A percentile compares a stretch with the other conserved stretches of the same genome.
Evolutionary conservation across 1,140 invertebrate species (phyloP).

Genomic region (Copidosoma floridanum): DNA sequence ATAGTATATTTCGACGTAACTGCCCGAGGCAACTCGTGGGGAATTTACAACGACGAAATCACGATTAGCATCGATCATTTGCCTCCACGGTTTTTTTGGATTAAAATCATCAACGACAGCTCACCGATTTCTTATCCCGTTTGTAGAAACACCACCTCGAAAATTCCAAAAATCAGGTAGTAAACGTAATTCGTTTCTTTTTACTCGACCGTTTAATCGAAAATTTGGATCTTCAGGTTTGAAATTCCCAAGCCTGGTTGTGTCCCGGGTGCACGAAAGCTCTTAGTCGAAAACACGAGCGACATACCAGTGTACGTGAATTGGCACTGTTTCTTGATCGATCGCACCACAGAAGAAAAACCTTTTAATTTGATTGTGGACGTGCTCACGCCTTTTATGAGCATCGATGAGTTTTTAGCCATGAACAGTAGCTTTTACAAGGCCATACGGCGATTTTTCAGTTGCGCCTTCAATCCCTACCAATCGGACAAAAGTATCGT

Average conservation of each 20-base stretch:
- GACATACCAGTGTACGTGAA: conserved; percentile 27
- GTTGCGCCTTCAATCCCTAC: conserved; percentile 1
- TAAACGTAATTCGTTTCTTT: too few relatives aligned
- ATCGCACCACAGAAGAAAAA: not conserved
- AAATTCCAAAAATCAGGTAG: conserved; percentile 13
- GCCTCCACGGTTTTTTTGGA: conserved; percentile 37
- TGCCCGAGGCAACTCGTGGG: conserved; percentile 50
- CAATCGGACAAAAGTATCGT: not conserved
- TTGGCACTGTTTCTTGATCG: conserved; percentile 31
- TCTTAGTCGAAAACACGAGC: conserved; percentile 33
- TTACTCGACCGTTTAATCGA: too few relatives aligned
- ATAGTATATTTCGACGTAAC: conserved; percentile 38
- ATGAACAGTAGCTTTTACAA: not conserved
- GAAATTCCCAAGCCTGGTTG: not conserved
- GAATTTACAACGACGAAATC: conserved; percentile 50
- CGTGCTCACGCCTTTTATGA: conserved; percentile 24
- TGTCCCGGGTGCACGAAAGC: not conserved
- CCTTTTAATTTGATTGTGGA: conserved; percentile 32
- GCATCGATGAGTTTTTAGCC: not conserved
- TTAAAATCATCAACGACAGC: conserved; percentile 45
- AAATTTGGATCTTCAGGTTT: conserved; percentile 32
- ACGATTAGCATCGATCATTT: conserved; percentile 43
- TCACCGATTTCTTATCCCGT: conserved; percentile 46
- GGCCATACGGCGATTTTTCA: conserved; percentile 4
- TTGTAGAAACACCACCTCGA: conserved; percentile 6